phyloP scores from a whole-genome alignment of 1,140 invertebrate genomes.

The Trichoplusia ni region DNA sequence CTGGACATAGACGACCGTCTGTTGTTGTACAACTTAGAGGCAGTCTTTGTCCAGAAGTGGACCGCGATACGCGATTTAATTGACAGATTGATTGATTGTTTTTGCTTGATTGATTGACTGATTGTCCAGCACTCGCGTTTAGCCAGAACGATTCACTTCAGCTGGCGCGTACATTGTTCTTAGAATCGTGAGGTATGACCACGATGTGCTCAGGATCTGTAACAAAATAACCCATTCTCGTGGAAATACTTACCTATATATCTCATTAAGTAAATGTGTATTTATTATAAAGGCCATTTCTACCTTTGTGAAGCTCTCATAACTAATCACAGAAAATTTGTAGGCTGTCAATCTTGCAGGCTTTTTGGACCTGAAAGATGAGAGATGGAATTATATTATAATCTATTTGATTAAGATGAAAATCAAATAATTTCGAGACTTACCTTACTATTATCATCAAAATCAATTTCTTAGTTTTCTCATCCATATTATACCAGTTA shows the following conservation, averaged over 20 bases:
- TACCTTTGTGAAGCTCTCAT: constrained; percentile 69
- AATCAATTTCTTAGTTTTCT: constrained; percentile 39
- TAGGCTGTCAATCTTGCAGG: constrained; percentile 63
- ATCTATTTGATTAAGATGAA: background rate
- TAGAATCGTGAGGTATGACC: constrained; percentile 57
- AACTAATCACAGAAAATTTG: constrained; percentile 67
- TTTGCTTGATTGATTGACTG: no score
- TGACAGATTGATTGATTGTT: no score
- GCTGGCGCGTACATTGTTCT: constrained; percentile 44
- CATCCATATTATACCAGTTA: constrained; percentile 65
- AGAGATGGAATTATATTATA: background rate
- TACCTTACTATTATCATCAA: background rate
- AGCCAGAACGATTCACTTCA: background rate
- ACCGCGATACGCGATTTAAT: no score
- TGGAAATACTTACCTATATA: background rate
- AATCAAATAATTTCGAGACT: background rate
- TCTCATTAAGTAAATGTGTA: no score
- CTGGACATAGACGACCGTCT: no score
- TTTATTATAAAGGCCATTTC: background rate
- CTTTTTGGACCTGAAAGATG: constrained; percentile 57
- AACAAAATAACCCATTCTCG: constrained; percentile 6
- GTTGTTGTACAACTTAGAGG: no score
- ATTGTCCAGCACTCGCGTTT: no score
- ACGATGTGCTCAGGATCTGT: constrained; percentile 58
- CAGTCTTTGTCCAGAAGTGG: no score